Evolutionary conservation across 2,888 invertebrate genomes (phyloP).

Genomic region (Heliconius charithonia): DNA sequence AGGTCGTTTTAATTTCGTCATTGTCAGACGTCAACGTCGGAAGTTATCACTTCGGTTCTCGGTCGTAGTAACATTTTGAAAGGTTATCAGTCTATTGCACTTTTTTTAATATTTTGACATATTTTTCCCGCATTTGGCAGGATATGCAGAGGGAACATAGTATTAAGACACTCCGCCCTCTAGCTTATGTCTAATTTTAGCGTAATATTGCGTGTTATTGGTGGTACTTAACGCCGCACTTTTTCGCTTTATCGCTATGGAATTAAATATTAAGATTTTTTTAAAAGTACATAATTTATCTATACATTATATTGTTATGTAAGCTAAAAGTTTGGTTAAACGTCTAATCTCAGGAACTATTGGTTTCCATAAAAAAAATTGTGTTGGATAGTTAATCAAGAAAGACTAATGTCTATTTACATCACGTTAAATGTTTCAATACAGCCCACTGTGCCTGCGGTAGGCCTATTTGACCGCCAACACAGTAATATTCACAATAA

Average conservation of each 20-base stretch:
- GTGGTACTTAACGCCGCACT: neutral
- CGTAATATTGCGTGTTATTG: neutral
- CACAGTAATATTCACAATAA: neutral
- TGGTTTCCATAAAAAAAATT: no score
- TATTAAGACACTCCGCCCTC: neutral
- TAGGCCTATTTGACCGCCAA: neutral
- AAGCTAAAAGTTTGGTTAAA: no score
- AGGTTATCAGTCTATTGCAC: neutral
- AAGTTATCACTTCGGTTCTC: neutral
- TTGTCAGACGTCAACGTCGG: neutral
- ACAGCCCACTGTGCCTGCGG: no score
- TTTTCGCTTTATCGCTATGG: neutral
- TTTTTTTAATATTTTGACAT: neutral
- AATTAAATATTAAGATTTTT: no score
- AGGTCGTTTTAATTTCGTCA: neutral
- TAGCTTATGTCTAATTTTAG: neutral
- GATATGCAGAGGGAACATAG: neutral
- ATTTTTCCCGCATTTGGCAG: neutral
- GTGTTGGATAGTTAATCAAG: no score
- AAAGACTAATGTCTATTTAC: no score
- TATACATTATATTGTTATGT: no score
- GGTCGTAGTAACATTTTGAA: neutral
- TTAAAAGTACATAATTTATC: no score
- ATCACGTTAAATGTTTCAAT: no score
- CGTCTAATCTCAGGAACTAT: no score